Conservation (phyloP, 2,113 vertebrate genomes). For the Tonatia bakeri region DNA sequence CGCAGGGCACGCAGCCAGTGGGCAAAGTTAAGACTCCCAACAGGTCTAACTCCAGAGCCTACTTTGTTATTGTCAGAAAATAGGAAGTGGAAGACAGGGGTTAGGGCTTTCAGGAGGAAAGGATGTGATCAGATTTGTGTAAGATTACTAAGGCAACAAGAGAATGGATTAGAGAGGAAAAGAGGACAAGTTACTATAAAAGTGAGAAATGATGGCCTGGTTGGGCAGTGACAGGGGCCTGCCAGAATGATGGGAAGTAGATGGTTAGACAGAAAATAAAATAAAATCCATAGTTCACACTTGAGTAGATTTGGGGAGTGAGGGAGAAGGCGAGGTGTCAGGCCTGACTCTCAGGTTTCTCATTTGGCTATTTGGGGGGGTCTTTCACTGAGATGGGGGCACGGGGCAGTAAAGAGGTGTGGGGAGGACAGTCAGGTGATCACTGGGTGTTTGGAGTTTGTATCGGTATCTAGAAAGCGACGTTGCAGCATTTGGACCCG, state of each 20-base stretch:
- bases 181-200: not conserved
- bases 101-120: constrained; percentile 13
- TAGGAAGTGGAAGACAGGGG: not conserved
- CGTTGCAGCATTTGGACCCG: not conserved
- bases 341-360: not conserved
- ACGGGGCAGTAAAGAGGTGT: not conserved
- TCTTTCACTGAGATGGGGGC: not conserved
- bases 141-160: not conserved
- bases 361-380: not conserved
- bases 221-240: not conserved
- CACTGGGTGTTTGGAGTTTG: not conserved
- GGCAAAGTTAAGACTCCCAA: not conserved
- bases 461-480: not conserved
- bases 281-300: not conserved
- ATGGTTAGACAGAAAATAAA: not conserved
- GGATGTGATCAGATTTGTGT: not conserved
- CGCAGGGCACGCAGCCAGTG: not conserved
- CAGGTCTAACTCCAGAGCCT: not conserved
- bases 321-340: not conserved
- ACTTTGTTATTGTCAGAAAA: constrained; percentile 9
- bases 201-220: not conserved
- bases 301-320: not conserved
- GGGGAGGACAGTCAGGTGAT: not conserved
- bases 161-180: not conserved
- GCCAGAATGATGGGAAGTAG: not conserved